Evolutionary conservation across 2,797 vertebrate species (phyloP).

Genomic region (Gastrophryne carolinensis): DNA sequence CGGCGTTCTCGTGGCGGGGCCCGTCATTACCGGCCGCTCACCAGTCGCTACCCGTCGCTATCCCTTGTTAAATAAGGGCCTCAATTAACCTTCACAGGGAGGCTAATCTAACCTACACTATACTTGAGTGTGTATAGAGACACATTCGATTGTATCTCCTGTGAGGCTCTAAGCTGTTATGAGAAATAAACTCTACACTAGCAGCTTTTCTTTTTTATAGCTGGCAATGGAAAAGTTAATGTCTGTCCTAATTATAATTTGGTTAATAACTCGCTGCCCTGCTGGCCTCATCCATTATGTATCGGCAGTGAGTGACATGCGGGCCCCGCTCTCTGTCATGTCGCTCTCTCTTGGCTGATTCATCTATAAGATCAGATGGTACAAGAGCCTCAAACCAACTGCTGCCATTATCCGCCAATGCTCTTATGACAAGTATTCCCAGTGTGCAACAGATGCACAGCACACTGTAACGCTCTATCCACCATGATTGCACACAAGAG

Average conservation of each 20-base stretch:
- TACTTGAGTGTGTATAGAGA: no score
- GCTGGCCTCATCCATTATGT: not conserved
- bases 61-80: no score
- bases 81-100: no score
- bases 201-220: no score
- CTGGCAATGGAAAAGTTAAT: no score
- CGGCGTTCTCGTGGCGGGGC: no score
- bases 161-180: no score
- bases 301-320: not conserved
- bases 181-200: no score
- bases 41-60: no score
- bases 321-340: not conserved
- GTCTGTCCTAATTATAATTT: not conserved
- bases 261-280: not conserved
- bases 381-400: not conserved
- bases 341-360: not conserved
- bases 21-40: no score
- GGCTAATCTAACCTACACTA: no score
- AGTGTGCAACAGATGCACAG: not conserved
- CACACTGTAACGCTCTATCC: not conserved
- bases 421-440: not conserved
- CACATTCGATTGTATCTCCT: no score
- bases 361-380: conserved; percentile 21
- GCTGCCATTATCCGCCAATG: not conserved
- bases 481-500: not conserved